phyloP scores from a whole-genome alignment of 2,797 vertebrate genomes.

The Nyctibius grandis region DNA sequence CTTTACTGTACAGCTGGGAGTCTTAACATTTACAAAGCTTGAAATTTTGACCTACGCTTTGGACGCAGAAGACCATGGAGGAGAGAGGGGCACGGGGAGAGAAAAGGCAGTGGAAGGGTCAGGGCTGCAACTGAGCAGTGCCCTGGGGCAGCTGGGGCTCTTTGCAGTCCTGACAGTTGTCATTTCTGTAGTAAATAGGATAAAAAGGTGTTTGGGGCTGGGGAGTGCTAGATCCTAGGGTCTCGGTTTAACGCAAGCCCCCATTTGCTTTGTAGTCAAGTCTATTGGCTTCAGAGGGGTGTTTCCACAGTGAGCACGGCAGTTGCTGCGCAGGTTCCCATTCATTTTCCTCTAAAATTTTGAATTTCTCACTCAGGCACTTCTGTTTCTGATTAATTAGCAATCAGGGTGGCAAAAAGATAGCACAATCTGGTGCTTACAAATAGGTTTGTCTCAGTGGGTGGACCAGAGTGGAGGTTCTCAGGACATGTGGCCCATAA shows the following conservation, averaged over 20 bases:
- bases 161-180: neutral
- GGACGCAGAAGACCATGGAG: neutral
- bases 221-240: neutral
- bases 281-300: accelerated
- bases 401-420: neutral
- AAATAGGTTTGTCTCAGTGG: neutral
- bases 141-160: neutral
- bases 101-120: neutral
- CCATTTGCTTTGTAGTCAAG: neutral
- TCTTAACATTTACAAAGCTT: neutral
- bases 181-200: neutral
- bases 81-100: neutral
- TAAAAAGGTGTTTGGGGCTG: neutral
- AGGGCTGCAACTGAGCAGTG: neutral
- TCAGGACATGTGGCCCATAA: neutral
- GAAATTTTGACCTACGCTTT: neutral
- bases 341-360: neutral
- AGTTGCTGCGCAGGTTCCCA: neutral
- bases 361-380: neutral
- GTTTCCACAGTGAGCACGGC: neutral
- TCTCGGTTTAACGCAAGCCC: neutral
- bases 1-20: neutral
- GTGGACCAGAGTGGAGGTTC: neutral
- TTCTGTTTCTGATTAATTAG: conserved; percentile 10
- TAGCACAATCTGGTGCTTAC: neutral